Conservation (phyloP, 2,113 vertebrate genomes). For the Channa maculata region DNA sequence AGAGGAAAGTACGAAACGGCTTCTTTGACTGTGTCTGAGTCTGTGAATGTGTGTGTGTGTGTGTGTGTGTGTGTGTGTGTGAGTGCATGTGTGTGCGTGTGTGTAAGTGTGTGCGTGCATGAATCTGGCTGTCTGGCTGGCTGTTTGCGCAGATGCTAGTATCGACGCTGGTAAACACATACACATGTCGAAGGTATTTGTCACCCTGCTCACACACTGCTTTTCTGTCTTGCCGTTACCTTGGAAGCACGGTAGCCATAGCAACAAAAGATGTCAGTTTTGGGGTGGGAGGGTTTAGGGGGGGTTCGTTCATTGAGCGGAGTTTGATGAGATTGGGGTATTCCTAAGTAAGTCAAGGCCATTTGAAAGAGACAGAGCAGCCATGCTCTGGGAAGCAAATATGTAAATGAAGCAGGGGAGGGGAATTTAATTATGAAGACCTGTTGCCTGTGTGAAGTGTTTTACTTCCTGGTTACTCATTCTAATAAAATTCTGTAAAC, state of each 20-base stretch:
- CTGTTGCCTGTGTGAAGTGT: constrained; percentile 59
- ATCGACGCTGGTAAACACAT: constrained; percentile 62
- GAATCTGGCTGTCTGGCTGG: constrained; percentile 8
- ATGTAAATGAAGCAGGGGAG: background rate
- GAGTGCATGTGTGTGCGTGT: background rate
- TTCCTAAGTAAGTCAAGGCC: constrained; percentile 62
- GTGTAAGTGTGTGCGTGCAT: background rate
- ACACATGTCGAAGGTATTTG: constrained; percentile 78
- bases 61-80: background rate
- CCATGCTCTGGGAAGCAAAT: constrained; percentile 8
- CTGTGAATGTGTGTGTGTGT: background rate
- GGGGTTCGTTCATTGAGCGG: background rate
- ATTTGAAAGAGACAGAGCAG: constrained; percentile 28
- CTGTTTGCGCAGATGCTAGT: constrained; percentile 8
- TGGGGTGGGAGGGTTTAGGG: constrained; percentile 44
- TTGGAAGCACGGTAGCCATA: constrained; percentile 84
- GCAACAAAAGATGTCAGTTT: constrained; percentile 82
- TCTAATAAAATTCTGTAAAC: constrained; percentile 10
- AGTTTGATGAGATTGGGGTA: constrained; percentile 59
- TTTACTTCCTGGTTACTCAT: constrained; percentile 14
- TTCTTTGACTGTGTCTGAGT: background rate
- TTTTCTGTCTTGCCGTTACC: constrained; percentile 83
- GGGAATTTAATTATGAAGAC: constrained; percentile 23
- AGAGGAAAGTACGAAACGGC: constrained; percentile 8
- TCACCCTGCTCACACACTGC: constrained; percentile 82